phyloP scores from a whole-genome alignment of 2,113 vertebrate genomes.

The Halichoerus grypus region DNA sequence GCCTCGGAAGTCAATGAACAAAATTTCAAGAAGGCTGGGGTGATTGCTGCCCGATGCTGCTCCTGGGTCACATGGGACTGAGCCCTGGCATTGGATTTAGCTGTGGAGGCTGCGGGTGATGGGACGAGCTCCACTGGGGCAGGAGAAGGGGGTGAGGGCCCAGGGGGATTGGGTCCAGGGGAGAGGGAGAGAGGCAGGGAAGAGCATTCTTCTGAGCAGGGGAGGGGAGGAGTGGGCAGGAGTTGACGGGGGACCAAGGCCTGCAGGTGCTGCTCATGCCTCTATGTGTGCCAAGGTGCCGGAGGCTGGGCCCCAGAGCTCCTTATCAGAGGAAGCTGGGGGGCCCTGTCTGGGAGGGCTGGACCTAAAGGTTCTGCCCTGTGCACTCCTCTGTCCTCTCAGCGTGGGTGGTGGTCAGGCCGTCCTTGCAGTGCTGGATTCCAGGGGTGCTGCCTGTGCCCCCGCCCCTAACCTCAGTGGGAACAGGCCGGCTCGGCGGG shows the following conservation, averaged over 20 bases:
- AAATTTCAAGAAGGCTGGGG: not conserved
- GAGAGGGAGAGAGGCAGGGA: not conserved
- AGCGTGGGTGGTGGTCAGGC: not conserved
- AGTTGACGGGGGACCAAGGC: not conserved
- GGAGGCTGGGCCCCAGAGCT: not conserved
- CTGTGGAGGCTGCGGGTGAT: not conserved
- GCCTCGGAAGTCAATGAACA: not conserved
- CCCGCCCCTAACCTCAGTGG: rapidly evolving
- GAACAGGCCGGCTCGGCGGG: not conserved
- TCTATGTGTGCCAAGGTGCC: not conserved
- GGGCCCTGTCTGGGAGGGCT: not conserved
- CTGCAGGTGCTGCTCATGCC: rapidly evolving
- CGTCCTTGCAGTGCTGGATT: not conserved
- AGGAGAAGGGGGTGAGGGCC: not conserved
- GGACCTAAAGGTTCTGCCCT: not conserved
- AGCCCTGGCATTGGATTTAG: not conserved
- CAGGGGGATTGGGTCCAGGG: not conserved
- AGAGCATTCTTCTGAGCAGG: not conserved
- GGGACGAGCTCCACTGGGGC: not conserved
- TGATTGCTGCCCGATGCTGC: not conserved
- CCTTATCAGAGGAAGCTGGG: not conserved
- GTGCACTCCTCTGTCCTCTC: rapidly evolving
- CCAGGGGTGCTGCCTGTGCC: not conserved
- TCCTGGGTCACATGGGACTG: not conserved
- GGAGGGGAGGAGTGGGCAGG: not conserved